Evolutionary conservation across 2,113 vertebrate species (phyloP).

Genomic region (Hipposideros armiger): DNA sequence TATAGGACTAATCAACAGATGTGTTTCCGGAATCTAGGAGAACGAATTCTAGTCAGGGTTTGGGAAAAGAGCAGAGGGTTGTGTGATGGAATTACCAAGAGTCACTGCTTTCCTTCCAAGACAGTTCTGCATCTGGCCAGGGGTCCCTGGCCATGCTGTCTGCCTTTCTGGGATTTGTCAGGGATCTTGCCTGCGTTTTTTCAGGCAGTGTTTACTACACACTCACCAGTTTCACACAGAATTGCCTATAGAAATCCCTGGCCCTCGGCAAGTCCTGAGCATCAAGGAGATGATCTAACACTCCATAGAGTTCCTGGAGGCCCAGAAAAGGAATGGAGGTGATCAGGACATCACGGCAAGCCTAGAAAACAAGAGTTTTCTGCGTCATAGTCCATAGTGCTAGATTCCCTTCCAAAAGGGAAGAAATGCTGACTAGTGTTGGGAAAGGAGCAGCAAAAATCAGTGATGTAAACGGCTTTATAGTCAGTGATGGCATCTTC

Average conservation of each 20-base stretch:
- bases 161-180: not conserved
- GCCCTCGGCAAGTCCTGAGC: slow-evolving; percentile 68
- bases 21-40: not conserved
- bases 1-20: not conserved
- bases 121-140: not conserved
- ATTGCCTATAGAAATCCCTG: slow-evolving; percentile 80
- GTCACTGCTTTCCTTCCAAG: not conserved
- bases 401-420: not conserved
- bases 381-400: not conserved
- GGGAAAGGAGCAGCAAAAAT: not conserved
- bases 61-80: not conserved
- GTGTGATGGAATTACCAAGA: too few relatives aligned
- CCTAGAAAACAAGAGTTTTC: slow-evolving; percentile 71
- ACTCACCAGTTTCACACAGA: slow-evolving; percentile 80
- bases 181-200: not conserved
- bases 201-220: not conserved
- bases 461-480: not conserved
- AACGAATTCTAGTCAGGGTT: not conserved
- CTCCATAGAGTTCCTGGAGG: slow-evolving; percentile 76
- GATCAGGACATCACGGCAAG: slow-evolving; percentile 72
- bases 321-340: slow-evolving; percentile 80
- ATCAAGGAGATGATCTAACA: slow-evolving; percentile 74
- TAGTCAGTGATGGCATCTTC: not conserved
- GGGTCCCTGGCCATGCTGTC: not conserved
- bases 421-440: not conserved